These are phyloP conservation scores for Gryon sp. DNA, from an alignment of 1,140 invertebrate species.

Conservation along the genomic window DNA sequence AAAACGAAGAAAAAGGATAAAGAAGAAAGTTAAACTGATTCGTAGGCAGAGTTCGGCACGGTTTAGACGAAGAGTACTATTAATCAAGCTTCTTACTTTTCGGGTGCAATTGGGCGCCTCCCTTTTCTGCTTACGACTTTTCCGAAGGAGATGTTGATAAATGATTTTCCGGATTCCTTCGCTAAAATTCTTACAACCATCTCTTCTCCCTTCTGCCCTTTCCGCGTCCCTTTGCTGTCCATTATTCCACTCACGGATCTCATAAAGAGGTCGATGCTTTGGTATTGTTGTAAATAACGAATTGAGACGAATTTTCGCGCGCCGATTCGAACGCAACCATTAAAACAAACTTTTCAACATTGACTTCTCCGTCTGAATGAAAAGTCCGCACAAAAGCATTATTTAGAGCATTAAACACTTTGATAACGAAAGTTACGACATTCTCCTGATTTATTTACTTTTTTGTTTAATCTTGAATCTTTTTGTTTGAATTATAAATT, in stretches of 20 bases:
- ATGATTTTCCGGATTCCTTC: conserved; percentile 52
- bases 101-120: conserved; percentile 46
- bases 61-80: conserved; percentile 42
- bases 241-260: conserved; percentile 55
- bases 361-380: conserved; percentile 45
- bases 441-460: no score
- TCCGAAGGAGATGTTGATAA: conserved; percentile 58
- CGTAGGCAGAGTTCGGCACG: conserved; percentile 15
- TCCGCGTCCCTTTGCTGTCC: conserved; percentile 43
- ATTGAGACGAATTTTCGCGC: conserved; percentile 54
- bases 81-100: conserved; percentile 62
- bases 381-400: conserved; percentile 49
- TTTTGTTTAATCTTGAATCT: no score
- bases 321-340: conserved; percentile 40
- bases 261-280: conserved; percentile 51
- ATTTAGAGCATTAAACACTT: conserved; percentile 32
- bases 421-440: no score
- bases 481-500: no score
- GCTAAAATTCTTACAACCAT: conserved; percentile 44
- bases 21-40: conserved; percentile 30
- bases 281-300: conserved; percentile 59
- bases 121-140: conserved; percentile 61
- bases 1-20: not conserved
- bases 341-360: conserved; percentile 43
- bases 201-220: no score